Base-by-base conservation (phyloP, 2,888 invertebrate species). In the Xestia sexstrigata region DNA sequence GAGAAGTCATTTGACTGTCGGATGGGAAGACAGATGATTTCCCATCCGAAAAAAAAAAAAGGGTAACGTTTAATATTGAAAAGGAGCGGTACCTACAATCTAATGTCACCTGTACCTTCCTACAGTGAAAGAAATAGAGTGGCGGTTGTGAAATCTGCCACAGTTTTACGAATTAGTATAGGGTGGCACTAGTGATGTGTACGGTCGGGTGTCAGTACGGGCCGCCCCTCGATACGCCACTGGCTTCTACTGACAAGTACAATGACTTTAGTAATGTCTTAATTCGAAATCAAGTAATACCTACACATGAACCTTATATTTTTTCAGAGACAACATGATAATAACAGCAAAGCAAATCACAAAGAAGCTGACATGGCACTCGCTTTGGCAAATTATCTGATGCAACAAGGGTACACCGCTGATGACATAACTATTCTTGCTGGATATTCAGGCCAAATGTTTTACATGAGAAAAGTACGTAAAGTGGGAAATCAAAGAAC, bases 381-480 rank as follows among this genome's bases (percentile, higher is more conserved):
- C 42, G 93, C 93, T 0, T 93, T 98, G 26, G 98, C 97, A 15
- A 95, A 97, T 81, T 97, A 98, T 90, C 92, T 98, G 3, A 93
- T 98, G 84, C 95, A 97, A 82, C 98, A 98, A 91, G 97, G 97
- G 0, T 98, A 98, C 88, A 70, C 93, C 0, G 92, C 97, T 0
- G 92, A 95, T 17, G 97, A 98, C 83, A 97, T 99, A 77, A 98
- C 98, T 0, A 97, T 99, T 80, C 95, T 99, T 39, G 97, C 98
- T 0, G 97, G 98, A 0, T 98, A 98, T 92, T 96, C 97, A 15
- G 98, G 98, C 0, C 98, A 98, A 93, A 97, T 98, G 96, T 97
- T 97, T 90, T 96, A 97, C 83, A 93, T 98, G 93, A 94, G 94
- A 86, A 95, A 96, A 84, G 97, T 97, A 88, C 69, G 85, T 86